Conservation (phyloP, 2,888 invertebrate species). For the Coelinius sp. region DNA sequence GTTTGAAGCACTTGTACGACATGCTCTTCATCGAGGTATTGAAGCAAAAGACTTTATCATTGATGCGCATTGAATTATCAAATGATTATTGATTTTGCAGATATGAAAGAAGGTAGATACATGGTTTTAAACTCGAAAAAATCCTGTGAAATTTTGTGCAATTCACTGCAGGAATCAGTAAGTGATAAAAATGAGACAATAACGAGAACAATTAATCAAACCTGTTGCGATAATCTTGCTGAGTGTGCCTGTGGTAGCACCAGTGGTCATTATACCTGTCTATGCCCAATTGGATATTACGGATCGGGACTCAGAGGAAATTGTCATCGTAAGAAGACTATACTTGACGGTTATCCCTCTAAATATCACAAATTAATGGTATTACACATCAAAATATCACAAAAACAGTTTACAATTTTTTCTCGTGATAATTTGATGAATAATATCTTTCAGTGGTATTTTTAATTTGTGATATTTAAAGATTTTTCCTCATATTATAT, state of each 20-base stretch:
- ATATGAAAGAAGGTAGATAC: conserved; percentile 76
- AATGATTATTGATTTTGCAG: conserved; percentile 64
- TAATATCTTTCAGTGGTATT: conserved; percentile 29
- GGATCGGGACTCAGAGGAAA: conserved; percentile 76
- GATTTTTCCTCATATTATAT: no score
- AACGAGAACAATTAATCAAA: conserved; percentile 20
- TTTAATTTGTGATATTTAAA: no score
- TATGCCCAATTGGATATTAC: conserved; percentile 77
- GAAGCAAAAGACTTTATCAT: conserved; percentile 42
- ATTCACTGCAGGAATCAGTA: background rate
- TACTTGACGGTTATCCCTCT: no score
- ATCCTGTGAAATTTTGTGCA: conserved; percentile 68
- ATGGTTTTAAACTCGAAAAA: conserved; percentile 61
- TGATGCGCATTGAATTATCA: background rate
- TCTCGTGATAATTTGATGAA: no score
- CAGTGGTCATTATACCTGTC: conserved; percentile 79
- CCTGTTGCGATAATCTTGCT: conserved; percentile 77
- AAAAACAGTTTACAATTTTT: conserved; percentile 21
- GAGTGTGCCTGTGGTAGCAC: conserved; percentile 78
- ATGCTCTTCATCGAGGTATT: conserved; percentile 78
- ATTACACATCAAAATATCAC: no score
- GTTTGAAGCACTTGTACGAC: conserved; percentile 78
- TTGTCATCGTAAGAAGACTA: conserved; percentile 76
- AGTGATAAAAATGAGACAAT: background rate
- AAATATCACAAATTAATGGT: no score